Base-by-base conservation (phyloP, 2,888 invertebrate genomes). In the Alitta virens region DNA sequence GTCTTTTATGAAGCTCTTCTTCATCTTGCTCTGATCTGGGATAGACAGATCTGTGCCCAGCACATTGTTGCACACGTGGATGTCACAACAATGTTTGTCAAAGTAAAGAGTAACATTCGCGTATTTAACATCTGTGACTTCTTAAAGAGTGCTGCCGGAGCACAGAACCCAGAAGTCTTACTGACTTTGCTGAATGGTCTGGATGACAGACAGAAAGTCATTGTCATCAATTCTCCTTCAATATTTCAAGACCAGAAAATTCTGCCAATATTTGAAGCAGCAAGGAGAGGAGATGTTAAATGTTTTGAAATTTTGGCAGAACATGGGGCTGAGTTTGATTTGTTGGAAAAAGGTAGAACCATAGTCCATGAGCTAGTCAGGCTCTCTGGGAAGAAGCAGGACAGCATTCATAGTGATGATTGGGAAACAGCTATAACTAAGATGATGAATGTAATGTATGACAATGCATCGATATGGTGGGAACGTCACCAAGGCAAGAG, bases 21-120 rank as follows among this genome's bases (percentile, higher is more conserved):
- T 27, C 59, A 51, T 25, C 59, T 59, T 9, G 21, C 59, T 23
- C 52, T 59, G 9, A 25, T 59, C 18, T 59, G 59, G 59, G 23
- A 42, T 21, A 59, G 52, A 9, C 33, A 51, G 40, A 24, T 38
- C n/a, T 50, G 38, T 3, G 33, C 51, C 2, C 21, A 26, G 7
- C 12, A 26, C n/a, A 25, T 52, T 1, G 52, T 27, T 18, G 52
- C 23, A 7, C 24, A 33, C 14, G 18, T 51, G 7, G 25, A 59
- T n/a, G 52, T 59, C 18, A 5, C 18, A 23, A 23, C 38, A 40
- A 51, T 59, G 59, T 23, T 51, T 16, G 2, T 21, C 24, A 42
- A 27, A 2, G 51, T 59, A 24, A 24, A 21, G 40, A 23, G 51
- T 14, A 49, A 59, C 27, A 16, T n/a, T 21, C 27, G 51, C n/a